Base-by-base conservation (phyloP, 2,888 invertebrate genomes). In the Noctua pronuba region DNA sequence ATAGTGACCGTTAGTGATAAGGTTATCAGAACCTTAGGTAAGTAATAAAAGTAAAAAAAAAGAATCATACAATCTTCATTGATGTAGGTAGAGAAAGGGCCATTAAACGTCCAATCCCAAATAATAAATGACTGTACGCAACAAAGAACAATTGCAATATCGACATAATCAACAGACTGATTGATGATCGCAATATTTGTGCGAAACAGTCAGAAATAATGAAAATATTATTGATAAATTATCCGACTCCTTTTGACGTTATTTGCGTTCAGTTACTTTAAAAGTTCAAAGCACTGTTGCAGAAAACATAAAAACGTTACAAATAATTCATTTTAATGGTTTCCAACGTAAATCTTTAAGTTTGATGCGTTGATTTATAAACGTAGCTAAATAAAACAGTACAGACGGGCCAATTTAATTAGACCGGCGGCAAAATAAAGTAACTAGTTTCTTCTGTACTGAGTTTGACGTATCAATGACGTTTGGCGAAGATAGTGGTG, bases 281-380 rank as follows among this genome's bases (percentile, higher is more conserved):
- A 55, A 28, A 86, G 62, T 83, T 83, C 69, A 86, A 83, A 86
- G 69, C 41, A 58, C 66, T 73, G 38, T 38, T 70, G 62, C 70
- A 68, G 24, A 69, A 72, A 74, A 65, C 76, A 65, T 44, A 62
- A 60, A 74, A 86, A 49, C 31, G 58, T 78, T 31, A 67, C 31
- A 62, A 84, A 87, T 84, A 73, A 73, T 73, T 84, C n/a, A 84
- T 84, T 64, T 72, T 73, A 84, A 73, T 70, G 60, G 10, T 46
- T 41, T 35, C 28, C 70, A 69, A 41, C 79, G 72, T 79, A 88
- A 86, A 86, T 86, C 79, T 68, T 55, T 68, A 60, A 70, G 58
- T 82, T 75, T 75, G 31, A 77, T 73, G 60, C n/a, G 70, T 68
- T 70, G 18, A 31, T 68, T 13, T 65, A 24, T 68, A 71, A 78